Conservation (phyloP, 2,113 vertebrate species). For the Cyphomyrus discorhynchus region DNA sequence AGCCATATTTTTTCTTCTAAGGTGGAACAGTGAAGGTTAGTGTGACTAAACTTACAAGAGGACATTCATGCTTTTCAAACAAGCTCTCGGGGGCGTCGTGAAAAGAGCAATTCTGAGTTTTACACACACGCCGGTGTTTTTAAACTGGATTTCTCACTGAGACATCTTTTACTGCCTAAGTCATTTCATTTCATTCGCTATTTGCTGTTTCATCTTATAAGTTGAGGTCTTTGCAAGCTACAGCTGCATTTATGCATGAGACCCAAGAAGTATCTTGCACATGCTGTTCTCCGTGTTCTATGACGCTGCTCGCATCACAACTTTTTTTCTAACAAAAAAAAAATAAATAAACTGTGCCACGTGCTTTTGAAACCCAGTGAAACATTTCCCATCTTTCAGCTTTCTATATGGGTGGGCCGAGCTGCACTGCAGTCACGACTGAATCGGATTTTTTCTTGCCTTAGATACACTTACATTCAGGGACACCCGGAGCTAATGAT, state of each 20-base stretch:
- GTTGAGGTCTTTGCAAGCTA: not conserved
- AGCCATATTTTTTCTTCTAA: not conserved
- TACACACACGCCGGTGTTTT: not conserved
- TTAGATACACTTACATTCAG: not conserved
- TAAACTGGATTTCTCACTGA: not conserved
- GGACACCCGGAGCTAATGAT: not conserved
- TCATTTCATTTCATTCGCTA: not conserved
- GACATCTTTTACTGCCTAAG: not conserved
- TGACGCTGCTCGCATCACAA: not conserved
- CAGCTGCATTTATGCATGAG: not conserved
- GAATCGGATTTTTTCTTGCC: not conserved
- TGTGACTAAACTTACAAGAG: not conserved
- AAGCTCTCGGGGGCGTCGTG: not conserved
- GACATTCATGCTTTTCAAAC: not conserved
- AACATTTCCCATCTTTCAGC: not conserved
- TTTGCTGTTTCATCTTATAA: not conserved
- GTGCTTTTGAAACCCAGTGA: not conserved
- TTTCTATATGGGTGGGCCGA: not conserved
- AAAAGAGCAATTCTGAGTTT: not conserved
- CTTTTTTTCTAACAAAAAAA: not conserved
- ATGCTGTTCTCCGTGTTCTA: not conserved
- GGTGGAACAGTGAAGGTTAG: not conserved
- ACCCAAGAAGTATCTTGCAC: not conserved
- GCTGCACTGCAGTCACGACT: not conserved
- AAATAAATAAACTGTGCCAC: not conserved